Base-by-base conservation (phyloP, 2,888 invertebrate species). In the Aphidoletes aphidimyza region DNA sequence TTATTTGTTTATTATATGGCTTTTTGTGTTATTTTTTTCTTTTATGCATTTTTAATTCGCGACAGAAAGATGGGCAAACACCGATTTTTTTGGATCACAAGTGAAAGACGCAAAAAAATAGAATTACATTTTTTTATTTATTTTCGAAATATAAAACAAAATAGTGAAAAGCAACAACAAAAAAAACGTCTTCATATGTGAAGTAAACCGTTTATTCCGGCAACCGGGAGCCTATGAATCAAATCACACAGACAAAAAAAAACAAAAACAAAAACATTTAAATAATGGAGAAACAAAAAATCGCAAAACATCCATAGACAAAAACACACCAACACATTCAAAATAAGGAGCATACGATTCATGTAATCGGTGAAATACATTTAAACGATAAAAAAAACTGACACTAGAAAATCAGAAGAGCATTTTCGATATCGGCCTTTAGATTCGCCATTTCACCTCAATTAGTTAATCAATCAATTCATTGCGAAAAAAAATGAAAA, bases 381-480 rank as follows among this genome's bases (percentile, higher is more conserved):
- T 2, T 17, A 47, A 17, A 2, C 9, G 47, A 47, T 17, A 11
- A 19, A 47, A 47, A 47, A 19, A 47, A 47, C 17, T 11, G 17
- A 54, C n/a, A 54, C n/a, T 8, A 54, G 11, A 8, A 11, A 2
- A 26, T 22, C 22, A 22, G 54, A 2, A 54, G 26, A 78, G 47
- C 47, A 47, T 47, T 78, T 36, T 78, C 36, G 78, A 78, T 78
- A 36, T 78, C 78, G 78, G 78, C 78, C 78, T 78, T 78, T 36
- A 17, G 17, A 9, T 36, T 78, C 19, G 78, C 78, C 78, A 78
- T 78, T 36, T 78, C 78, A 78, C 78, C 78, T 78, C 78, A 78
- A 78, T 78, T 78, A 78, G 78, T 54, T 54, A 54, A 78, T 78
- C 36, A 78, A 78, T 36, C 78, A 78, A 78, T 78, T 78, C 36